A percentile compares a stretch with the other conserved stretches of the same genome.
These are phyloP conservation scores for Lymantria dispar DNA, from an alignment of 2,888 invertebrate genomes.

Conservation along the genomic window DNA sequence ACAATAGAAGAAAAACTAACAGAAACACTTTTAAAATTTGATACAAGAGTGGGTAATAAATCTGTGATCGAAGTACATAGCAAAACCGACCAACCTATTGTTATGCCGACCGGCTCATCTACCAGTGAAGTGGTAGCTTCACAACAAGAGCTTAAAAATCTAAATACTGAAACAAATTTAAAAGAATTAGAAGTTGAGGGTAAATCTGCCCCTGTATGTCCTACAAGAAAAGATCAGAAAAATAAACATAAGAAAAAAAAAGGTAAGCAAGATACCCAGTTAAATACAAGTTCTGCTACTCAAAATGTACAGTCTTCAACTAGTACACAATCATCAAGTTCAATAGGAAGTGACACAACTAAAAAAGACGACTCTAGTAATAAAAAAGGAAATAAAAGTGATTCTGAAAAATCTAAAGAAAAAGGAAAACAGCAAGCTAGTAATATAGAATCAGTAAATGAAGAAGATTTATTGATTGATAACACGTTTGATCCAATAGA, in stretches of 20 bases:
- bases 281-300: constrained; percentile 1
- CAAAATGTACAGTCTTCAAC: constrained; percentile 18
- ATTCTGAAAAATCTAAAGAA: constrained; percentile 35
- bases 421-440: constrained; percentile 57
- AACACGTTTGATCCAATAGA: constrained; percentile 63
- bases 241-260: constrained; percentile 69
- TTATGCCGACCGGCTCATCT: background rate
- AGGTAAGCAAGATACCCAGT: constrained; percentile 50
- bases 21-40: background rate
- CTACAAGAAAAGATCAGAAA: constrained; percentile 63
- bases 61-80: background rate
- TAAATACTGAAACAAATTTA: constrained; percentile 3
- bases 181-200: constrained; percentile 12
- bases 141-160: background rate
- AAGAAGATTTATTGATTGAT: constrained; percentile 21
- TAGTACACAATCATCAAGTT: constrained; percentile 10
- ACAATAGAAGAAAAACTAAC: constrained; percentile 1
- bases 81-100: background rate
- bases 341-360: constrained; percentile 19
- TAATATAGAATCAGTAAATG: constrained; percentile 6
- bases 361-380: constrained; percentile 45
- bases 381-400: constrained; percentile 37
- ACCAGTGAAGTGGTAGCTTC: constrained; percentile 5
- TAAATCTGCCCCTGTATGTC: constrained; percentile 40
- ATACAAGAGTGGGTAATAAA: background rate